phyloP scores from a whole-genome alignment of 2,888 invertebrate genomes.

The Euproctis similis region DNA sequence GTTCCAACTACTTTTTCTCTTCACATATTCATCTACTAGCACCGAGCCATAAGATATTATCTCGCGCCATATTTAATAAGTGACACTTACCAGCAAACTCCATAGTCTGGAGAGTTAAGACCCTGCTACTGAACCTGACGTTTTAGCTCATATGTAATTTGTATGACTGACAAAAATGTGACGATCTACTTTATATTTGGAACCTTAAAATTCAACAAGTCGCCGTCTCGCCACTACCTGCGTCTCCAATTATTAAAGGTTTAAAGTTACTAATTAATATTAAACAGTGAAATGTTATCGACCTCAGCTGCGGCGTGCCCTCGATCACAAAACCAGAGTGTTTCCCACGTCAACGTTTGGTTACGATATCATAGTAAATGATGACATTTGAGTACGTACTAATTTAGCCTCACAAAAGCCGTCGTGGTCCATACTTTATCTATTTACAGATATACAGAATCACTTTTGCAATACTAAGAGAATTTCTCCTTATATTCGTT shows the following conservation, averaged over 20 bases:
- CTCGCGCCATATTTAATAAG: slow-evolving; percentile 18
- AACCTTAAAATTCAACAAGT: too few relatives aligned
- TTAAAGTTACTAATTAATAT: slow-evolving; percentile 49
- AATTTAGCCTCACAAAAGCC: slow-evolving; percentile 55
- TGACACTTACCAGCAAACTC: too few relatives aligned
- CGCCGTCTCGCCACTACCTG: too few relatives aligned
- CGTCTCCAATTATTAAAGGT: too few relatives aligned
- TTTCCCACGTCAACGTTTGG: slow-evolving; percentile 73
- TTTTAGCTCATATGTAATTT: too few relatives aligned
- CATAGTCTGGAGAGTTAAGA: too few relatives aligned
- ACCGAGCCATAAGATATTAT: slow-evolving; percentile 19
- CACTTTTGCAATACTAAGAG: slow-evolving; percentile 27
- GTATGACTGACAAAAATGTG: too few relatives aligned
- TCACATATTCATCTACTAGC: slow-evolving; percentile 25
- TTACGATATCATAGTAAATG: slow-evolving; percentile 69
- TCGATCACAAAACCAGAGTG: slow-evolving; percentile 67
- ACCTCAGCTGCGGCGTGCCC: slow-evolving; percentile 43
- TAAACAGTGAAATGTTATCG: slow-evolving; percentile 68
- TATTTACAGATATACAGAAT: slow-evolving; percentile 34
- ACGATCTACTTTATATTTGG: too few relatives aligned
- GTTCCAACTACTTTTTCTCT: slow-evolving; percentile 37
- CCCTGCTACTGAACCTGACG: too few relatives aligned
- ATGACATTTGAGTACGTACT: slow-evolving; percentile 66
- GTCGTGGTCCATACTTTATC: slow-evolving; percentile 45
- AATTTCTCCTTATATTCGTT: slow-evolving; percentile 42